Evolutionary conservation across 2,797 vertebrate species (phyloP).

Genomic region (Lagocephalus sceleratus): DNA sequence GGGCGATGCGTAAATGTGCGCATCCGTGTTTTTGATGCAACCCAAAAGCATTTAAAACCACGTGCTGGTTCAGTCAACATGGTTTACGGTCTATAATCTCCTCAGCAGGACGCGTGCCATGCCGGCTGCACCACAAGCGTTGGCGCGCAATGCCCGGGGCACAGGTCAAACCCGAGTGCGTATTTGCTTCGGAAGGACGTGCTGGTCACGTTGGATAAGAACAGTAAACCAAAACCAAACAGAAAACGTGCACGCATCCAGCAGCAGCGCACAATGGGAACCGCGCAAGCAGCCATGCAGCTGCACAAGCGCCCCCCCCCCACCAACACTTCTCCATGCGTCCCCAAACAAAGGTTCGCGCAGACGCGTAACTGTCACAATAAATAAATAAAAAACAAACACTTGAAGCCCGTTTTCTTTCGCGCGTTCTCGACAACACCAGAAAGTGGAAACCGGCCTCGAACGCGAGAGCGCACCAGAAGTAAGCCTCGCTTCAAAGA

Average conservation of each 20-base stretch:
- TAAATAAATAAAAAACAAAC: not conserved
- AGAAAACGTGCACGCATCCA: too few relatives aligned
- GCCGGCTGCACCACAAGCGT: not conserved
- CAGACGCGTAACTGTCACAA: not conserved
- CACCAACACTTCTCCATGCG: too few relatives aligned
- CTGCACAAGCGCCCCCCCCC: too few relatives aligned
- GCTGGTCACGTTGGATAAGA: not conserved
- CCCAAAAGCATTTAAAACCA: not conserved
- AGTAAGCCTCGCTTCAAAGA: not conserved
- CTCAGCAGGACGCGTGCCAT: not conserved
- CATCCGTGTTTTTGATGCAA: not conserved
- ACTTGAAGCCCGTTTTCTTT: not conserved
- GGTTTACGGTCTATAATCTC: too few relatives aligned
- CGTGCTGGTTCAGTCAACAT: conserved; percentile 11
- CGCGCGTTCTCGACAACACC: too few relatives aligned
- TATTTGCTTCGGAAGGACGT: not conserved
- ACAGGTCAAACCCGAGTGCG: conserved; percentile 6
- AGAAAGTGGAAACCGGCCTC: too few relatives aligned
- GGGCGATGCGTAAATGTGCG: not conserved
- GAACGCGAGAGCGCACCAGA: too few relatives aligned
- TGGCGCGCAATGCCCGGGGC: conserved; percentile 9
- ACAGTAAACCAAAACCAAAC: too few relatives aligned
- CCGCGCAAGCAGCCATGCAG: too few relatives aligned
- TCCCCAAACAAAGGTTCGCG: too few relatives aligned
- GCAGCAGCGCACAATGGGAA: too few relatives aligned